Evolutionary conservation across 1,140 invertebrate species (phyloP).

Genomic region (Zaprionus africanus): DNA sequence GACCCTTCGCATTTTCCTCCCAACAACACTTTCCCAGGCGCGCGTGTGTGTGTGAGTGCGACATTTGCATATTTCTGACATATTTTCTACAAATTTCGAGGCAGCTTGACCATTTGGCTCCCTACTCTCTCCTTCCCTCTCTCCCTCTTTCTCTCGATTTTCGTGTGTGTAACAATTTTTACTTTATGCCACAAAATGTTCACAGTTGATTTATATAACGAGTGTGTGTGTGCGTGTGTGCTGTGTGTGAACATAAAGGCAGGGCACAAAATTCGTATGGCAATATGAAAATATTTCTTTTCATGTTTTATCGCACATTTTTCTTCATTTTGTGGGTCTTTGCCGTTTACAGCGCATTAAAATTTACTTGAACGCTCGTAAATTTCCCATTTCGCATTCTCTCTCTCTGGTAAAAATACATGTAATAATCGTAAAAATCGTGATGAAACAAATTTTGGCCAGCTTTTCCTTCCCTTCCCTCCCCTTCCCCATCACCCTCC

Average conservation of each 20-base stretch:
- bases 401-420: conserved; percentile 35
- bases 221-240: conserved; percentile 22
- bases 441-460: conserved; percentile 49
- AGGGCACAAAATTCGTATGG: conserved; percentile 25
- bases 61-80: conserved; percentile 74
- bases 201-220: conserved; percentile 73
- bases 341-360: conserved; percentile 65
- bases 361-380: conserved; percentile 66
- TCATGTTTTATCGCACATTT: conserved; percentile 66
- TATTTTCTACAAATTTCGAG: conserved; percentile 66
- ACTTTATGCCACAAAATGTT: conserved; percentile 66
- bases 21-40: conserved; percentile 48
- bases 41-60: not conserved
- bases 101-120: conserved; percentile 36
- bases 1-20: conserved; percentile 39
- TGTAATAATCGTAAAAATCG: conserved; percentile 59
- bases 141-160: not conserved
- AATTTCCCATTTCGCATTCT: conserved; percentile 60
- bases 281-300: conserved; percentile 51
- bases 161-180: conserved; percentile 60
- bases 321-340: conserved; percentile 58
- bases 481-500: not conserved
- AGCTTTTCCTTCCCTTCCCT: not conserved
- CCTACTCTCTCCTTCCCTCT: not conserved
- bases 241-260: conserved; percentile 11